phyloP scores from a whole-genome alignment of 1,140 invertebrate genomes.

The Asobara japonica region DNA sequence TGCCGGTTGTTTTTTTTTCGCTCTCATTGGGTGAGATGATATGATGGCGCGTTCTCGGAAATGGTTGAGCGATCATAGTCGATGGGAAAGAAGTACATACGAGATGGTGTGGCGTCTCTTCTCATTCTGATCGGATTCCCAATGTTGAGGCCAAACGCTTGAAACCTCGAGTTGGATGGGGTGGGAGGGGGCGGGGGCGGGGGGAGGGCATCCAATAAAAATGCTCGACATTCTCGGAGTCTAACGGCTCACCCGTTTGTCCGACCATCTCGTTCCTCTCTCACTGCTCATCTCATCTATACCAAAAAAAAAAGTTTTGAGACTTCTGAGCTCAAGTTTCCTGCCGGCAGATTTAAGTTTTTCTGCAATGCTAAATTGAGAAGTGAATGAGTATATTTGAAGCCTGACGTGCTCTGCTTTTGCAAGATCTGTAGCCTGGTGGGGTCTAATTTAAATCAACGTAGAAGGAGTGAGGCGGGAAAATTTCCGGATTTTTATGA shows the following conservation, averaged over 20 bases:
- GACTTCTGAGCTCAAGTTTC: too few species aligned
- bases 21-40: constrained; percentile 25
- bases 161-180: constrained; percentile 27
- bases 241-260: constrained; percentile 59
- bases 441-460: too few species aligned
- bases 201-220: constrained; percentile 57
- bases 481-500: too few species aligned
- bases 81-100: constrained; percentile 41
- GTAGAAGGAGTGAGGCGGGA: too few species aligned
- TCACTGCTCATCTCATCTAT: constrained; percentile 30
- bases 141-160: constrained; percentile 37
- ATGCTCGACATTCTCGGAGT: constrained; percentile 58
- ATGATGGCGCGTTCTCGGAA: constrained; percentile 31
- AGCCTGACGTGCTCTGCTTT: too few species aligned
- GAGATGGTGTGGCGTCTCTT: constrained; percentile 31
- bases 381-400: too few species aligned
- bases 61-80: constrained; percentile 42
- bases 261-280: constrained; percentile 29
- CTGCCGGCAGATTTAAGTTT: too few species aligned
- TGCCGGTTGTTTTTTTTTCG: not conserved
- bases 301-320: too few species aligned
- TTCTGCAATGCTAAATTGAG: too few species aligned
- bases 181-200: constrained; percentile 24
- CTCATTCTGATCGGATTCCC: constrained; percentile 49
- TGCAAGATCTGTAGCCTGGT: too few species aligned